Percentiles rank a stretch among this genome's conserved stretches.
Conservation (phyloP, 2,113 vertebrate genomes). For the Siphamia tubifer region DNA sequence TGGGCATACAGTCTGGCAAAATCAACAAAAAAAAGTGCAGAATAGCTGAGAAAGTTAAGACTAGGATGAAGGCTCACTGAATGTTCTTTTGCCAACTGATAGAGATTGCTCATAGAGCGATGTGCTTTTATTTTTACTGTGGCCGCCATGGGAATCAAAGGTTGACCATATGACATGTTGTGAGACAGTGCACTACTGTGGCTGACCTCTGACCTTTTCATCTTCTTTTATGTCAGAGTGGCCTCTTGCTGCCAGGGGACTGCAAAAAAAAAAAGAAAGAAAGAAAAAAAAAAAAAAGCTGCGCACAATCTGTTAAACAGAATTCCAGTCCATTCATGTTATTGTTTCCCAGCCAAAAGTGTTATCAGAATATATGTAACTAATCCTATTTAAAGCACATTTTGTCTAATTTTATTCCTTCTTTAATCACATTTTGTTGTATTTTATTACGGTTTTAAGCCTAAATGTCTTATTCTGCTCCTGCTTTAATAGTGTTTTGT, state of each 20-base stretch:
- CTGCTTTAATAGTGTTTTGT: background rate
- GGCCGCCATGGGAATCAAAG: background rate
- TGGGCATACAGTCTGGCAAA: constrained; percentile 41
- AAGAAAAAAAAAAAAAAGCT: background rate
- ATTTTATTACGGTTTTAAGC: too few species aligned
- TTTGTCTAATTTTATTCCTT: too few species aligned
- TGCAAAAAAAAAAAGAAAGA: background rate
- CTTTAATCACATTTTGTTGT: constrained; percentile 1
- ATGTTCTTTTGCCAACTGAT: background rate
- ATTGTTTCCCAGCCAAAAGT: background rate
- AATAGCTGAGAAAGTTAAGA: constrained; percentile 13
- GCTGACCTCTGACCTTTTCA: constrained; percentile 35
- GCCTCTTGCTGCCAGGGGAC: constrained; percentile 19
- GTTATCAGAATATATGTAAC: background rate
- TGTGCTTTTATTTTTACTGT: background rate
- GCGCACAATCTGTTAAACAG: background rate
- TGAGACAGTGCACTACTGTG: background rate
- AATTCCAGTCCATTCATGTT: background rate
- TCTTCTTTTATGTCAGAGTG: constrained; percentile 22
- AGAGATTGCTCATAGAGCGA: background rate
- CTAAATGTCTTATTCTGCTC: too few species aligned
- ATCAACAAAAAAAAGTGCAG: constrained; percentile 33
- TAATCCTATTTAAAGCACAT: background rate
- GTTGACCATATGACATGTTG: constrained; percentile 16
- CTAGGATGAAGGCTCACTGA: background rate